Evolutionary conservation across 2,113 vertebrate species (phyloP), one percentile per base, ranked within the genome.

Genomic region (Brachypodius melanocephalos): DNA sequence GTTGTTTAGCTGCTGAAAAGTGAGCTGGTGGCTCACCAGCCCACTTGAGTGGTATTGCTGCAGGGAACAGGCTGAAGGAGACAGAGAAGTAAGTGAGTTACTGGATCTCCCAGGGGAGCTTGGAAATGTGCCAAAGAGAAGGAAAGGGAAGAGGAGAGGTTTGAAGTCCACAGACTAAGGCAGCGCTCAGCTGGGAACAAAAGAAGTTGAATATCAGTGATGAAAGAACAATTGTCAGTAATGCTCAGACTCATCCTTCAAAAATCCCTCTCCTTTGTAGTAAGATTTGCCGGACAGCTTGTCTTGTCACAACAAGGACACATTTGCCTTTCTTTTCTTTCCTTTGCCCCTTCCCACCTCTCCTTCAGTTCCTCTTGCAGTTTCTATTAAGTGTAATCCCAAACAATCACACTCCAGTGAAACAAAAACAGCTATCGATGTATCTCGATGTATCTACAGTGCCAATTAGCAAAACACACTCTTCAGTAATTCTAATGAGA

Each of bases 241-340:
- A 66, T 32, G 26, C 36, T 89, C 62, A 81, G 72, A 25, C 22
- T 95, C 80, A 73, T 78, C 75, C 77, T 68, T 71, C 81, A 34
- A 86, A 95, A 95, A 63, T 38, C 59, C 88, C 48, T 72, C 63
- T 85, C 48, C 67, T 95, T 94, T 89, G 66, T 55, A 81, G 48
- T 69, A 46, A 62, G 80, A 92, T 65, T 91, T 81, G 32, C 83
- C 21, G 80, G 85, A 68, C 67, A 85, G 54, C 40, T 79, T 91
- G 59, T 58, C 52, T 90, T 77, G 63, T 66, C 68, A 45, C 68
- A 85, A 83, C 31, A 4, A 83, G 4, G 51, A 71, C 79, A 67
- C n/a, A 28, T 67, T 84, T 90, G 25, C 48, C 25, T 77, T 88
- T 88, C 69, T 85, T 79, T 63, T 62, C 45, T 69, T 89, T 76